Percentiles rank a stretch among this genome's conserved stretches.
phyloP scores from a whole-genome alignment of 2,888 invertebrate genomes.

The Acanthosepion pharaonis region DNA sequence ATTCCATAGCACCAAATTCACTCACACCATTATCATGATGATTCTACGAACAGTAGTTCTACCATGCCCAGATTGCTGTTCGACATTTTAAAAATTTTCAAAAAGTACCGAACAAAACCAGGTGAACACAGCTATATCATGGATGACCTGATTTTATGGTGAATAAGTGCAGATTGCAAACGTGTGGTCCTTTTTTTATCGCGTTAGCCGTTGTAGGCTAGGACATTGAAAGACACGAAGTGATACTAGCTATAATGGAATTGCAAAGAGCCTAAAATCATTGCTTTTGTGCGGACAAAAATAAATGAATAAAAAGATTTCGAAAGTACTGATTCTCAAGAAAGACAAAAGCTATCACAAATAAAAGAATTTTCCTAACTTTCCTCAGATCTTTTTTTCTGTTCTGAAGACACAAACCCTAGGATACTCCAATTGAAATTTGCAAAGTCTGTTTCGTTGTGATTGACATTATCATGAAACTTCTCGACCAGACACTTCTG shows the following conservation, averaged over 20 bases:
- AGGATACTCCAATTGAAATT: too few species aligned
- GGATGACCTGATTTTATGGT: neutral
- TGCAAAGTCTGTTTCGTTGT: too few species aligned
- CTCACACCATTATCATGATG: neutral
- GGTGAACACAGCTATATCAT: neutral
- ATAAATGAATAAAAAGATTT: too few species aligned
- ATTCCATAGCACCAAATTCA: neutral
- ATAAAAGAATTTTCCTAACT: too few species aligned
- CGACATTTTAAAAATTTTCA: neutral
- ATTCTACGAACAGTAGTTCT: neutral
- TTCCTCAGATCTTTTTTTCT: too few species aligned
- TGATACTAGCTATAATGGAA: neutral
- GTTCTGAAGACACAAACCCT: too few species aligned
- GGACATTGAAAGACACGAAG: neutral
- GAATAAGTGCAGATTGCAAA: neutral
- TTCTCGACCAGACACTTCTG: too few species aligned
- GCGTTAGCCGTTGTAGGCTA: neutral
- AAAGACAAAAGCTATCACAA: too few species aligned
- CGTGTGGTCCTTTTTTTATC: neutral
- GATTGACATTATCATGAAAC: too few species aligned
- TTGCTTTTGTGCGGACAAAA: too few species aligned
- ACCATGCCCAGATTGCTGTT: neutral
- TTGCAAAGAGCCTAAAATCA: neutral
- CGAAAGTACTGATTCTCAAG: too few species aligned
- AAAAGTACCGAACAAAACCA: too few species aligned